phyloP scores from a whole-genome alignment of 2,888 invertebrate genomes.

The Parochlus steinenii region DNA sequence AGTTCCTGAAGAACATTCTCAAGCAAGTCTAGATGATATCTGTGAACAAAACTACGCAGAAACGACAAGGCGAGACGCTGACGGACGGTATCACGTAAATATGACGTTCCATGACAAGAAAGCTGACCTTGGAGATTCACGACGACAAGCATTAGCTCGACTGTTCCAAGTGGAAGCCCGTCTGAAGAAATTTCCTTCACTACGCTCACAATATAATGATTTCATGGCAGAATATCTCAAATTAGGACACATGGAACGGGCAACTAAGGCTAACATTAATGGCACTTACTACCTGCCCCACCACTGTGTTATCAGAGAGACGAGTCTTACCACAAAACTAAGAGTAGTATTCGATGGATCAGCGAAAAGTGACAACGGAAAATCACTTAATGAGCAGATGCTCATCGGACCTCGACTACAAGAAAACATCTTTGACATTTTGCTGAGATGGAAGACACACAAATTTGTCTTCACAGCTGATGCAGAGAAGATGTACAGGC shows the following conservation, averaged over 20 bases:
- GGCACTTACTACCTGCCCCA: constrained; percentile 11
- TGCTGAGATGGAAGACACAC: constrained; percentile 10
- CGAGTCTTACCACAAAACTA: constrained; percentile 6
- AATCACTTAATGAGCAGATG: constrained; percentile 10
- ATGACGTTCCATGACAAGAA: constrained; percentile 3
- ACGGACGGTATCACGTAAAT: constrained; percentile 1
- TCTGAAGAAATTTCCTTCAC: background rate
- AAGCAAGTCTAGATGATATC: too few relatives aligned
- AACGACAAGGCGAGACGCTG: background rate
- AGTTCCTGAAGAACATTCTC: too few relatives aligned
- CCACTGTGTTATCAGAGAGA: constrained; percentile 10
- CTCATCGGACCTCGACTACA: constrained; percentile 12
- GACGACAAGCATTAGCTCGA: background rate
- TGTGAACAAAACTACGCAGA: constrained; percentile 6
- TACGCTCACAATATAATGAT: too few relatives aligned
- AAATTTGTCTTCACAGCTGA: constrained; percentile 11
- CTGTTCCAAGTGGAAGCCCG: background rate
- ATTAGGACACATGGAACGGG: constrained; percentile 10
- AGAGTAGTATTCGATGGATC: constrained; percentile 13
- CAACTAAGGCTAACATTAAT: too few relatives aligned
- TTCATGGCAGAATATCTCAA: constrained; percentile 13
- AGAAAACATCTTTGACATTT: constrained; percentile 7
- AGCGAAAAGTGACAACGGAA: background rate
- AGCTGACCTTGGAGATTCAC: background rate
- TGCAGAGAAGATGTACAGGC: constrained; percentile 13